phyloP scores from a whole-genome alignment of 1,140 invertebrate species.

The Sinonovacula constricta region DNA sequence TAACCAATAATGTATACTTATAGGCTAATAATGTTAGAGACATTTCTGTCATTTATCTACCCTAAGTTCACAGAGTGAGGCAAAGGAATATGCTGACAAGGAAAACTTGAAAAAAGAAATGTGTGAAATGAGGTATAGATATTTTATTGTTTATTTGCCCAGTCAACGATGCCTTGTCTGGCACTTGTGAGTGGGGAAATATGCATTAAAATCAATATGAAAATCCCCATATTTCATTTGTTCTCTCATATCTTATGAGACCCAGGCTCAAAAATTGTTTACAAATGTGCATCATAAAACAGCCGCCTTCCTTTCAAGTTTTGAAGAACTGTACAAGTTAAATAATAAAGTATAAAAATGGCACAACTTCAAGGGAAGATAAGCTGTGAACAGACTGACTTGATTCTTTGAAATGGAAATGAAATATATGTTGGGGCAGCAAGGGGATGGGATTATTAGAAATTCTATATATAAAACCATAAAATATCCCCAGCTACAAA shows the following conservation, averaged over 20 bases:
- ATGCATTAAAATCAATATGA: slow-evolving; percentile 49
- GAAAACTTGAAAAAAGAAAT: not conserved
- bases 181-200: not conserved
- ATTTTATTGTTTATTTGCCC: slow-evolving; percentile 47
- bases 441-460: not conserved
- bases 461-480: not conserved
- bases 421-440: slow-evolving; percentile 12
- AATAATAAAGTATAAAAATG: slow-evolving; percentile 50
- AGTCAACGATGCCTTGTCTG: not conserved
- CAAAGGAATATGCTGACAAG: too few species aligned
- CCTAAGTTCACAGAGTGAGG: too few species aligned
- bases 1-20: too few species aligned
- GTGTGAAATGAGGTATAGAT: not conserved
- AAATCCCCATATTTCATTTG: slow-evolving; percentile 48
- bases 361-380: slow-evolving; percentile 16
- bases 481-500: not conserved
- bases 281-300: slow-evolving; percentile 47
- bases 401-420: slow-evolving; percentile 21
- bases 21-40: too few species aligned
- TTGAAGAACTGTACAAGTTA: slow-evolving; percentile 31
- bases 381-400: not conserved
- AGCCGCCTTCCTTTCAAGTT: slow-evolving; percentile 18
- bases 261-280: slow-evolving; percentile 42
- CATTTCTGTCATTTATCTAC: too few species aligned
- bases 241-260: slow-evolving; percentile 29